Evolutionary conservation across 2,113 vertebrate species (phyloP), one percentile per base, ranked within the genome.

Genomic region (Monarcha castaneiventris): DNA sequence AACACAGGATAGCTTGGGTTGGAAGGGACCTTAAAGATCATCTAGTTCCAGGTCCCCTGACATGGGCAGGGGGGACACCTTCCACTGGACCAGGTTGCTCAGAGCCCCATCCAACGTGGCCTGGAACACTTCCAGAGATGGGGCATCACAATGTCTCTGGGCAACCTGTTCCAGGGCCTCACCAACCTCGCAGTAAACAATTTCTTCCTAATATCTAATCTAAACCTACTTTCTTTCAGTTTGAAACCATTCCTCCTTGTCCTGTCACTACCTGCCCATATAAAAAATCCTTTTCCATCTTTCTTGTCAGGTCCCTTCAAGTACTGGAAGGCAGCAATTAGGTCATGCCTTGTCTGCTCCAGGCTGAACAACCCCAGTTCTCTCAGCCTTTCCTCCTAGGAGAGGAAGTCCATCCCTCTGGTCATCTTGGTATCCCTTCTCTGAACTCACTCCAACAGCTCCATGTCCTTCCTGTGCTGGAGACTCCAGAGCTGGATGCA

Each of bases 331-430:
- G 26, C 0, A 0, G 22, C 14, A 83, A 33, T 63, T 69, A 13
- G 8, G 15, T 33, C 12, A 32, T 0, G 0, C n/a, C 26, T 23
- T 56, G 49, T 69, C 26, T 84, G 43, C n/a, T 84, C 49, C 32
- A 33, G 56, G 63, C 15, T 63, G 56, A 63, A 20, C 35, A 84
- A 71, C 37, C 8, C 22, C 7, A 77, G 7, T 29, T 69, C 35
- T 37, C 21, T 56, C 26, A 63, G 35, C 18, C 41, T 63, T 33
- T 49, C 17, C 26, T 43, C 22, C 5, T 35, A 43, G 63, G 15
- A 43, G 21, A 49, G 35, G 32, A 55, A 21, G 30, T 37, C 4
- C n/a, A 55, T 43, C 18, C 15, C 21, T 49, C 32, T 77, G 43
- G 19, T 43, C 13, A 25, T 56, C 71, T 76, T 56, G 12, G 4